phyloP scores from a whole-genome alignment of 2,888 invertebrate species.

The Drosophila histrio region DNA sequence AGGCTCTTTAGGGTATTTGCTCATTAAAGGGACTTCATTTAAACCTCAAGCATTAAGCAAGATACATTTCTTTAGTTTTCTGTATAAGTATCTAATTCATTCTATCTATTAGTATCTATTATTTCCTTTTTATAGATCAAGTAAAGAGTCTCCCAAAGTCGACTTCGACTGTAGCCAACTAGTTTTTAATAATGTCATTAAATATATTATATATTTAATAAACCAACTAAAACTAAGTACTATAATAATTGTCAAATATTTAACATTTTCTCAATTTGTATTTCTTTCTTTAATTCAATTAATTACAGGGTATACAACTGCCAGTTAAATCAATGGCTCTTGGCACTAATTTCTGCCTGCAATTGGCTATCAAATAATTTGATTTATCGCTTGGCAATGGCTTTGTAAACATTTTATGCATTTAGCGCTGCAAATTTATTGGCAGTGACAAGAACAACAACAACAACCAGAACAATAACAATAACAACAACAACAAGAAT shows the following conservation, averaged over 20 bases:
- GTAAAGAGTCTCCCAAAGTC: too few relatives aligned
- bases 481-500: slow-evolving; percentile 3
- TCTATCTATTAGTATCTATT: too few relatives aligned
- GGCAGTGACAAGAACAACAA: slow-evolving; percentile 21
- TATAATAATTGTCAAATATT: background rate
- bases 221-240: background rate
- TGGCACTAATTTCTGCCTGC: slow-evolving; percentile 26
- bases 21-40: too few relatives aligned
- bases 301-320: slow-evolving; percentile 1
- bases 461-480: slow-evolving; percentile 12
- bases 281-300: background rate
- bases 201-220: too few relatives aligned
- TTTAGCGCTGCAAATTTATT: slow-evolving; percentile 66
- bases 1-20: too few relatives aligned
- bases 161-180: too few relatives aligned
- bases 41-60: too few relatives aligned
- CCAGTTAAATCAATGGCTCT: background rate
- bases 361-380: slow-evolving; percentile 42
- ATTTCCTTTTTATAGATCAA: too few relatives aligned
- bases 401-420: slow-evolving; percentile 64
- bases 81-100: too few relatives aligned
- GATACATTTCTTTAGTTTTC: too few relatives aligned
- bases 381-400: slow-evolving; percentile 56
- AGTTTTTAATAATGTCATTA: too few relatives aligned
- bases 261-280: background rate